Evolutionary conservation across 2,888 invertebrate genomes (phyloP).

Genomic region (Drosophila mercatorum): DNA sequence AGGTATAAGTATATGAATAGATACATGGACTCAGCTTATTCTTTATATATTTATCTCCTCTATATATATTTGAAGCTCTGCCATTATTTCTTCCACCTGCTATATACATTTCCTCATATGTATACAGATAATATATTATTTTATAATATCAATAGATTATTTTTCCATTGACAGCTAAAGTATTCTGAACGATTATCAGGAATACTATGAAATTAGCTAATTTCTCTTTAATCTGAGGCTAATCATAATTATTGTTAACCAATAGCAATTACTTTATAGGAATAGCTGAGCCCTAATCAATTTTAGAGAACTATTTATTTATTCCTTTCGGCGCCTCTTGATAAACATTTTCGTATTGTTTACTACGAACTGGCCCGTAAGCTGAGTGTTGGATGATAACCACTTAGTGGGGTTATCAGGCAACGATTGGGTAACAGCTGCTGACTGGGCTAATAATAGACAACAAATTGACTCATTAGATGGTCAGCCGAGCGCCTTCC

Average conservation of each 20-base stretch:
- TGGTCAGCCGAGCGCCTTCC: neutral
- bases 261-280: neutral
- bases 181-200: neutral
- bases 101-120: too few species aligned
- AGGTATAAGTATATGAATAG: too few species aligned
- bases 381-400: neutral
- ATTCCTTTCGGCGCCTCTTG: neutral
- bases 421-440: neutral
- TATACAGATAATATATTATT: too few species aligned
- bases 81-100: too few species aligned
- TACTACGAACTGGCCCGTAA: neutral
- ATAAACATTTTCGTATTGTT: neutral
- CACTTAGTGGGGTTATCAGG: constrained; percentile 25
- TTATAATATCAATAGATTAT: too few species aligned
- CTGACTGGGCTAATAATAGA: constrained; percentile 27
- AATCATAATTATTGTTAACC: constrained; percentile 2
- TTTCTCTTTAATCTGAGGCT: neutral
- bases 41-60: too few species aligned
- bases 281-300: neutral
- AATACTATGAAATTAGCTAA: neutral
- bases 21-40: too few species aligned
- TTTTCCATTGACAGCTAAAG: neutral
- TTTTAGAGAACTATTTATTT: neutral
- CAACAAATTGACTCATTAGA: constrained; percentile 22
- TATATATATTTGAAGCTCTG: too few species aligned